Base-by-base conservation (phyloP, 1,140 invertebrate genomes). In the Agrilus planipennis region DNA sequence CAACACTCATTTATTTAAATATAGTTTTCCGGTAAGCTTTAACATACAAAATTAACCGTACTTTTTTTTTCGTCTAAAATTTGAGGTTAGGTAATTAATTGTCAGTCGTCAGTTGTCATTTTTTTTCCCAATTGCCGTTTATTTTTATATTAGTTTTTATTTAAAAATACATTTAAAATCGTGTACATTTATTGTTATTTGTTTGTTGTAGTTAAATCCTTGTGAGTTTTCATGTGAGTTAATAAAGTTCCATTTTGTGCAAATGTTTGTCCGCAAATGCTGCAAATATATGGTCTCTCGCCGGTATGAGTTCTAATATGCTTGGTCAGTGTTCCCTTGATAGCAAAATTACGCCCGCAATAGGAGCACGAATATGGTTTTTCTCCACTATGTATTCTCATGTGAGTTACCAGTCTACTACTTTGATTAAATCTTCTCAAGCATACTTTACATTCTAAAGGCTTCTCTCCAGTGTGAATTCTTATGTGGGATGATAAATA, bases 271-370 rank as follows among this genome's bases (percentile, higher is more conserved):
- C 40, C 39, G 42, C 53, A 54, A 9, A 44, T 25, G 17, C 15
- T 36, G 34, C 53, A 54, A 27, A 39, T 29, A 31, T 50, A 50
- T 4, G 42, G 40, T 39, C 37, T 45, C 32, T 46, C 43, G 7
- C 52, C 54, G 17, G 47, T 51, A 41, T 58, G 55, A 1, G 48
- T 57, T 27, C 48, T 41, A 16, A 53, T 49, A 30, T 60, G 56
- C 32, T 50, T 78, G 47, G 76, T 77, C 14, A 80, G 56, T 41
- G 77, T 77, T 47, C 77, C 73, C 42, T 74, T 55, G 15, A 76
- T 60, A n/a, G 75, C 73, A 57, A 78, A 80, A 10, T 71, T 67
- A 52, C 77, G 77, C 4, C 48, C 48, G 44, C 64, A 67, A n/a
- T 58, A 47, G 4, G 52, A 51, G 44, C 54, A 57, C 11, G 37